Base-by-base conservation (phyloP, 2,797 vertebrate genomes). In the Petrocephalus sullivani region DNA sequence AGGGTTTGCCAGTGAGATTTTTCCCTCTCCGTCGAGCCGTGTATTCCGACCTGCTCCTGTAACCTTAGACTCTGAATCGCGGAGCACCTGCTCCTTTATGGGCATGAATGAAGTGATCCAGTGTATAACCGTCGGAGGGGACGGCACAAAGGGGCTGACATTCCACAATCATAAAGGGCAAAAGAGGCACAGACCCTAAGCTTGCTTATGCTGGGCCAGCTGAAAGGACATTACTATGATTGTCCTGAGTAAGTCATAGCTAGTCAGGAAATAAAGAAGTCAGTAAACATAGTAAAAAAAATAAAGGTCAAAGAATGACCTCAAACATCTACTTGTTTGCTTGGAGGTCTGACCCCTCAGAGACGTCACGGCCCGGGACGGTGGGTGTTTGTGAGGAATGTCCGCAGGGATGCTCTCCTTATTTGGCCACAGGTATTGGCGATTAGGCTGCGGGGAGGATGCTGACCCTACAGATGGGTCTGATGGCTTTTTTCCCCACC, bases 91-190 rank as follows among this genome's bases (percentile, higher is more conserved):
- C 89, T 87, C 94, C 94, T 94, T 92, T 91, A 93, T 90, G 89
- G 92, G 92, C 91, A 92, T 92, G 93, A 95, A 92, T 94, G 92
- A 93, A 96, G 94, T 95, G 94, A 96, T 95, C 93, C 92, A 92
- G 93, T 95, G 93, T 93, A 95, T 95, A 96, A 95, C 19, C 92
- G 92, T 94, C 93, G 94, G 93, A 96, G 95, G 96, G 96, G 95
- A 95, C 90, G 95, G 94, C 90, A 97, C 96, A 97, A 83, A 96
- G 95, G 93, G 92, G 94, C 92, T 95, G 94, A 94, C 96, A 93
- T 93, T 93, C 93, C 94, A 93, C 94, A 93, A 92, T 92, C 92
- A 91, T 91, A 90, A 92, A 92, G 95, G 95, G 21, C 5, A 83
- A 10, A 41, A 75, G n/a, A 78, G 33, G 41, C 14, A 19, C 71